phyloP scores from a whole-genome alignment of 2,113 vertebrate genomes.

The Peromyscus maniculatus region DNA sequence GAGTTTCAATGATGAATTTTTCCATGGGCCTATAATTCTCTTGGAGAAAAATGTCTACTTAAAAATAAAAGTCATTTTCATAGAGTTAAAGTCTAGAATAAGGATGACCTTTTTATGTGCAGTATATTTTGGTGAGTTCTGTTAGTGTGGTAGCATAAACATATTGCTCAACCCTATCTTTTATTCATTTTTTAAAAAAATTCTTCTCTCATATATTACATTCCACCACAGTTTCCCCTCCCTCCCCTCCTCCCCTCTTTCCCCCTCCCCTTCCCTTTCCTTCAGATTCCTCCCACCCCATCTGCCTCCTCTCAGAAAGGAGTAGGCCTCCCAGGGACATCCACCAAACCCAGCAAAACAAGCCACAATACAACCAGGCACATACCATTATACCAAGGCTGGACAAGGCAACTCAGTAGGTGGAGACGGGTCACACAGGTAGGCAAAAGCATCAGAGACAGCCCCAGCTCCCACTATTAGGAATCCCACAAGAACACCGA shows the following conservation, averaged over 20 bases:
- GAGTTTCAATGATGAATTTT: not conserved
- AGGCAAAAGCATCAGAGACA: not conserved
- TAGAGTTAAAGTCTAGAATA: not conserved
- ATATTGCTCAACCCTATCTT: not conserved
- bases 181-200: not conserved
- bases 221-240: not conserved
- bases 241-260: not conserved
- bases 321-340: not conserved
- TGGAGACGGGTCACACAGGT: not conserved
- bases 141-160: not conserved
- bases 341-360: not conserved
- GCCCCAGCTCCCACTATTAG: not conserved
- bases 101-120: not conserved
- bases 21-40: slow-evolving; percentile 5
- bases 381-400: not conserved
- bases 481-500: not conserved
- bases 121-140: not conserved
- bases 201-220: not conserved
- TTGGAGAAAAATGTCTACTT: not conserved
- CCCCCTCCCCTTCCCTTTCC: not conserved
- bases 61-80: not conserved
- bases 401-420: not conserved
- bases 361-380: not conserved
- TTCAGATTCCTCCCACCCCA: not conserved
- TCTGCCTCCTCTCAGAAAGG: not conserved